Conservation (phyloP, 2,113 vertebrate genomes). For the Oriolus oriolus region DNA sequence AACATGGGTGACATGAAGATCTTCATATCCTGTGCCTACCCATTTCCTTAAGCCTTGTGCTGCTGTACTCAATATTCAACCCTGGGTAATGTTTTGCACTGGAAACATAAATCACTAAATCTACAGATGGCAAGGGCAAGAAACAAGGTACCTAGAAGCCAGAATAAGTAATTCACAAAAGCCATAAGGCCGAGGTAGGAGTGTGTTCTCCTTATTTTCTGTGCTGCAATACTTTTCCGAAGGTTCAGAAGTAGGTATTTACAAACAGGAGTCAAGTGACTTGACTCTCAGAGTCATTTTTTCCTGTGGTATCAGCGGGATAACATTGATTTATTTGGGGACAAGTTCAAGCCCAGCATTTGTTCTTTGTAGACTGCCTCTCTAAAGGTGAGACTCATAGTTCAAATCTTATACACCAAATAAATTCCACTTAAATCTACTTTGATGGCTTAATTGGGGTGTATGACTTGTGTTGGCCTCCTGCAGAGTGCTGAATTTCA, state of each 20-base stretch:
- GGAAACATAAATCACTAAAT: slow-evolving; percentile 13
- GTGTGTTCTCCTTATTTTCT: not conserved
- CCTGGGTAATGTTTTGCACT: not conserved
- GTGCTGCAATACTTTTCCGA: not conserved
- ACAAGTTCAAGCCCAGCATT: slow-evolving; percentile 53
- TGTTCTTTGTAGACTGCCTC: slow-evolving; percentile 49
- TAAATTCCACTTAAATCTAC: slow-evolving; percentile 52
- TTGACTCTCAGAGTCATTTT: slow-evolving; percentile 23
- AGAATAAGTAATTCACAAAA: slow-evolving; percentile 37
- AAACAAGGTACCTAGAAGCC: not conserved
- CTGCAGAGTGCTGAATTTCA: slow-evolving; percentile 15
- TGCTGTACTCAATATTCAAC: not conserved
- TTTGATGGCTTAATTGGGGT: slow-evolving; percentile 60
- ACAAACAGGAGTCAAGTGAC: slow-evolving; percentile 41
- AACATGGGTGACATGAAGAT: not conserved
- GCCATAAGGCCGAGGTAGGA: not conserved
- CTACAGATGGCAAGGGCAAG: not conserved
- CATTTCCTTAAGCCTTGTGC: not conserved
- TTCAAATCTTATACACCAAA: slow-evolving; percentile 38
- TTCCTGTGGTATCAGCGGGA: slow-evolving; percentile 41
- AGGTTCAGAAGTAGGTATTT: slow-evolving; percentile 43
- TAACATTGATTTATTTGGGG: slow-evolving; percentile 58
- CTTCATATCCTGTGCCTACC: not conserved
- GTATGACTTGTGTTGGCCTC: not conserved
- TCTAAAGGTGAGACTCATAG: slow-evolving; percentile 54